These are phyloP conservation scores for Lophotis ruficrista DNA, from an alignment of 2,113 vertebrate genomes.

Conservation along the genomic window DNA sequence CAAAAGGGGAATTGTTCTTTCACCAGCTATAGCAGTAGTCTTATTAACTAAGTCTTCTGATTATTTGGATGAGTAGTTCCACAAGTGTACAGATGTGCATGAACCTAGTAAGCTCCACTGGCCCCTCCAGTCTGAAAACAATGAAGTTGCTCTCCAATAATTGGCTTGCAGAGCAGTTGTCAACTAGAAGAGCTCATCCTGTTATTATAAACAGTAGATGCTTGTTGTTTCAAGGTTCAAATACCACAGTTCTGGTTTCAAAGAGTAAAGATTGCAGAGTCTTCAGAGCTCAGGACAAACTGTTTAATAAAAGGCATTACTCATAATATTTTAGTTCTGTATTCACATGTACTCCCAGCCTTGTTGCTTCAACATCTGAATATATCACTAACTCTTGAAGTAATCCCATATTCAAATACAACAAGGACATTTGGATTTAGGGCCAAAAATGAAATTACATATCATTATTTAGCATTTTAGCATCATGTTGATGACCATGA, in stretches of 20 bases:
- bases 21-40: neutral
- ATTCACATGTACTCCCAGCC: neutral
- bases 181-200: neutral
- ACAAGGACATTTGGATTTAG: neutral
- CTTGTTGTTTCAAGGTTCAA: neutral
- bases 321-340: neutral
- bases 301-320: neutral
- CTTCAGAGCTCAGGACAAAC: neutral
- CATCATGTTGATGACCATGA: neutral
- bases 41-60: neutral
- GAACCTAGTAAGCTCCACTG: neutral
- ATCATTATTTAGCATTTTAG: neutral
- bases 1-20: neutral
- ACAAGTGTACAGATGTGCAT: neutral
- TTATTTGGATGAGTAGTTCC: constrained; percentile 1
- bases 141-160: neutral
- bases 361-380: neutral
- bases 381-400: neutral
- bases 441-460: neutral
- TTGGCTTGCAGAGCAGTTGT: neutral
- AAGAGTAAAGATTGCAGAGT: neutral
- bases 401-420: neutral
- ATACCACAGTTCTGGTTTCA: neutral
- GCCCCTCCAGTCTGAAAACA: neutral
- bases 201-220: neutral